phyloP scores from a whole-genome alignment of 1,140 invertebrate genomes.

The Brachionus rubens region DNA sequence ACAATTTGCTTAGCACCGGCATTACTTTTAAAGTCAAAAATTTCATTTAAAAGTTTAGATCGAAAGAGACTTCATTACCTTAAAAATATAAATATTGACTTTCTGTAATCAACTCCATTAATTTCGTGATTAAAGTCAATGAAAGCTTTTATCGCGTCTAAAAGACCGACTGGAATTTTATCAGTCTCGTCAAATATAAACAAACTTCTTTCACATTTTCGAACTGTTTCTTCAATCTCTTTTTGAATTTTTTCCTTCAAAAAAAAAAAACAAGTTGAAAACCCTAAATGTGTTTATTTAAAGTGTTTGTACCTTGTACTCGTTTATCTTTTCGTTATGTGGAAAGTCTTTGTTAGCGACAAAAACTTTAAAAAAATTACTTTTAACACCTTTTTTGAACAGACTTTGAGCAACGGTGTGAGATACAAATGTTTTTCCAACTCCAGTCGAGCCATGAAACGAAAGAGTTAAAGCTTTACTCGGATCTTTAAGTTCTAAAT shows the following conservation, averaged over 20 bases:
- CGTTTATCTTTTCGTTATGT: conserved; percentile 53
- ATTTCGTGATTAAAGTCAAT: conserved; percentile 70
- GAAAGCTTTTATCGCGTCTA: conserved; percentile 84
- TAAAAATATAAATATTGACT: conserved; percentile 82
- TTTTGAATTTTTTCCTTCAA: conserved; percentile 64
- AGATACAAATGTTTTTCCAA: conserved; percentile 81
- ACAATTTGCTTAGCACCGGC: conserved; percentile 10
- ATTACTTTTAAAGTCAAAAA: not conserved
- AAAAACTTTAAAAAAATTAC: conserved; percentile 76
- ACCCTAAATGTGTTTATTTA: too few relatives aligned
- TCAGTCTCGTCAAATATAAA: conserved; percentile 97
- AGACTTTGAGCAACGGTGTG: conserved; percentile 74
- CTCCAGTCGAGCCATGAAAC: conserved; percentile 60
- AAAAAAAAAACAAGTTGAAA: too few relatives aligned
- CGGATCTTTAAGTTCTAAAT: conserved; percentile 35
- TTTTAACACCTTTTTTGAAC: conserved; percentile 71
- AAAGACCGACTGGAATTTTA: conserved; percentile 77
- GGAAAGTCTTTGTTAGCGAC: conserved; percentile 77
- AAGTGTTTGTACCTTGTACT: conserved; percentile 65
- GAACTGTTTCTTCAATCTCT: conserved; percentile 66
- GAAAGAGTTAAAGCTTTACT: conserved; percentile 56
- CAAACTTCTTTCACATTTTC: conserved; percentile 70
- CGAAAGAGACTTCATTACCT: too few relatives aligned
- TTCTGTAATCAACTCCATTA: conserved; percentile 62
- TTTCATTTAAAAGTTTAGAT: not conserved